These are phyloP conservation scores for Alca torda DNA, from an alignment of 2,797 vertebrate species.

Conservation along the genomic window DNA sequence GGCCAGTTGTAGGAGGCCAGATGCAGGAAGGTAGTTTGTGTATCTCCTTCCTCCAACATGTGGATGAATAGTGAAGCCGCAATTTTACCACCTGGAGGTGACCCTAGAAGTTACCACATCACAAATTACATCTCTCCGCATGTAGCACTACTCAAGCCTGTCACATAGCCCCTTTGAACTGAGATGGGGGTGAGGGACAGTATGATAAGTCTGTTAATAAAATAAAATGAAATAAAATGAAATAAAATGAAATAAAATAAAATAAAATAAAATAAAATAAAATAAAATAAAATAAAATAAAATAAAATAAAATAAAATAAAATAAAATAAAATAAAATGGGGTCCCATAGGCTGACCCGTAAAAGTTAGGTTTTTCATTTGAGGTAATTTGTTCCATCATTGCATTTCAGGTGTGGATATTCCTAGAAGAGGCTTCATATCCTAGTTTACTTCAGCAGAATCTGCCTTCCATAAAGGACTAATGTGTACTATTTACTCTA, in stretches of 20 bases:
- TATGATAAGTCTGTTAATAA: not conserved
- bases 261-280: not conserved
- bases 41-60: not conserved
- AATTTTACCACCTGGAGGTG: not conserved
- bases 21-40: not conserved
- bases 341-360: not conserved
- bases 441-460: not conserved
- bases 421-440: not conserved
- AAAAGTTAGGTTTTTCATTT: not conserved
- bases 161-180: not conserved
- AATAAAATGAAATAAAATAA: not conserved
- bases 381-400: not conserved
- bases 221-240: not conserved
- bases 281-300: not conserved
- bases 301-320: not conserved
- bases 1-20: not conserved
- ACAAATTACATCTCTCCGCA: not conserved
- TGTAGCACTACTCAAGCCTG: not conserved
- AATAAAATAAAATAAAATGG: not conserved
- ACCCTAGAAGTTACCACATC: not conserved
- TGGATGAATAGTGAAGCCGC: not conserved
- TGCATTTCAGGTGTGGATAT: not conserved
- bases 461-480: not conserved
- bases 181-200: not conserved
- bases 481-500: not conserved